These are phyloP conservation scores for Phalanger gymnotis DNA, from an alignment of 2,797 vertebrate genomes.

Conservation along the genomic window DNA sequence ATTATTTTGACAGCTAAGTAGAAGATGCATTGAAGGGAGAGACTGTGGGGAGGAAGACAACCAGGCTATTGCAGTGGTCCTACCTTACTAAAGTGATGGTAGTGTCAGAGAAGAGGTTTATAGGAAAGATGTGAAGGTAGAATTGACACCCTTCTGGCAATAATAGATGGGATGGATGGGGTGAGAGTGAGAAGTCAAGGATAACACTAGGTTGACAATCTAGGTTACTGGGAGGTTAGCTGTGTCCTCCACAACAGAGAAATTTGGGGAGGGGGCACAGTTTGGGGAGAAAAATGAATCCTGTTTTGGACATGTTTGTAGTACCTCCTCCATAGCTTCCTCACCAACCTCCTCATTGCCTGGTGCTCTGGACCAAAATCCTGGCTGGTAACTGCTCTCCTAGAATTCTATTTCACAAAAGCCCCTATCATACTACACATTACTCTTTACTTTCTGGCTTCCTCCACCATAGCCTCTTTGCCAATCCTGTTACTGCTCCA, in stretches of 20 bases:
- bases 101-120: neutral
- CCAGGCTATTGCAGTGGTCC: neutral
- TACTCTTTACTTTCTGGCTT: neutral
- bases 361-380: neutral
- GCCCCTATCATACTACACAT: neutral
- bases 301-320: neutral
- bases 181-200: neutral
- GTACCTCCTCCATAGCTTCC: neutral
- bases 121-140: neutral
- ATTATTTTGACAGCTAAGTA: neutral
- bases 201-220: no score
- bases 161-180: neutral
- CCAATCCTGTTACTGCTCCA: neutral
- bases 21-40: neutral
- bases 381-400: neutral
- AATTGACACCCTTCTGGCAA: neutral
- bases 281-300: neutral
- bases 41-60: neutral
- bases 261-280: no score
- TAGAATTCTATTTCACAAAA: neutral
- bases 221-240: neutral
- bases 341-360: neutral
- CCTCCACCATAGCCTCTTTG: neutral
- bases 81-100: neutral
- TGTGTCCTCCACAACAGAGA: neutral